These are phyloP conservation scores for Rhodophaea formosa DNA, from an alignment of 2,888 invertebrate genomes.

Conservation along the genomic window DNA sequence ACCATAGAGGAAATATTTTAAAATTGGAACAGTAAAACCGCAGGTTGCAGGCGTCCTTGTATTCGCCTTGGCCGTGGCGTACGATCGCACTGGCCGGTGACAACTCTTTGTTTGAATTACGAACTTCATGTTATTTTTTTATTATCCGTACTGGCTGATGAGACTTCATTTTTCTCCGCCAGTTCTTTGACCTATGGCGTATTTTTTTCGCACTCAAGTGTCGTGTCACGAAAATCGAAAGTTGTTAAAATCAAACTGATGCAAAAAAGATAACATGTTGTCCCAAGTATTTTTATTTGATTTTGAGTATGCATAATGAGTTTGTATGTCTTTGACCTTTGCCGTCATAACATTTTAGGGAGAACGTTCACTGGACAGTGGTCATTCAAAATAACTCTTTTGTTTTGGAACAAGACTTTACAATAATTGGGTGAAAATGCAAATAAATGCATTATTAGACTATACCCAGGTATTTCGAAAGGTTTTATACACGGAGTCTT, in stretches of 20 bases:
- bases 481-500: no score
- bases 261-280: background rate
- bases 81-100: slow-evolving; percentile 57
- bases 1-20: slow-evolving; percentile 24
- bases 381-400: no score
- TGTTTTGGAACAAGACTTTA: no score
- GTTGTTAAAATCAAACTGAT: slow-evolving; percentile 2
- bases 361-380: background rate
- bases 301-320: background rate
- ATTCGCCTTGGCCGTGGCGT: slow-evolving; percentile 65
- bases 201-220: slow-evolving; percentile 7
- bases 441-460: no score
- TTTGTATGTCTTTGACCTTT: background rate
- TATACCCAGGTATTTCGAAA: no score
- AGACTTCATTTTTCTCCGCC: slow-evolving; percentile 38
- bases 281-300: background rate
- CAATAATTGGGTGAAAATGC: no score
- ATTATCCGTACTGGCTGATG: slow-evolving; percentile 47
- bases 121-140: slow-evolving; percentile 53
- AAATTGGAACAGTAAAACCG: slow-evolving; percentile 30
- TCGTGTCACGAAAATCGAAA: slow-evolving; percentile 14
- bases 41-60: slow-evolving; percentile 59
- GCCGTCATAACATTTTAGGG: background rate
- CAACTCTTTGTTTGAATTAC: slow-evolving; percentile 70
- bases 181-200: slow-evolving; percentile 60